phyloP scores from a whole-genome alignment of 2,113 vertebrate genomes.

The Gallinago undulata region DNA sequence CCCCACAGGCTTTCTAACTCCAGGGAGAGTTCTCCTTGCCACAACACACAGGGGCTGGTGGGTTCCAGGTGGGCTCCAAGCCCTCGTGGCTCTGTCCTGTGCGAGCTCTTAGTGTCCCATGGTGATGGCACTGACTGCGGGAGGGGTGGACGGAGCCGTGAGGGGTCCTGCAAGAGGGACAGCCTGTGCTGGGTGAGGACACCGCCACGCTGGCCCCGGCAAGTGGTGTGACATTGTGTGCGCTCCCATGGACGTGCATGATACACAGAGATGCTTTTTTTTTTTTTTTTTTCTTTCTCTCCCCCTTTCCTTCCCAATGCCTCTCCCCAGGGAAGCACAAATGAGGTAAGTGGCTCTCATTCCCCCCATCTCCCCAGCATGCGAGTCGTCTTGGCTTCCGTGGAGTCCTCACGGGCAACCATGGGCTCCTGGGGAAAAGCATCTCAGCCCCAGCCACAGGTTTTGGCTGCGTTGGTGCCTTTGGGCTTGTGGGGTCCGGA shows the following conservation, averaged over 20 bases:
- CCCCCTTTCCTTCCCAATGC: slow-evolving; percentile 45
- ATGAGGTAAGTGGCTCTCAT: slow-evolving; percentile 86
- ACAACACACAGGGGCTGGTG: rapidly evolving
- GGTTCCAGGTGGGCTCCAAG: background rate
- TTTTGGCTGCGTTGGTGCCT: background rate
- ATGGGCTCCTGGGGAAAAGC: background rate
- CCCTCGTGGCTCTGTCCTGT: rapidly evolving
- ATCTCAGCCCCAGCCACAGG: rapidly evolving
- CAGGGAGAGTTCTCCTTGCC: background rate
- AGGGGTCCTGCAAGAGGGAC: background rate
- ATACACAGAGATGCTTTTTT: slow-evolving; percentile 49
- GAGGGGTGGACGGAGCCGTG: background rate
- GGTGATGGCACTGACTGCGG: rapidly evolving
- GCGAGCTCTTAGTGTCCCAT: rapidly evolving
- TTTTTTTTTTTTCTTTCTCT: slow-evolving; percentile 28
- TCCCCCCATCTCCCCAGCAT: background rate
- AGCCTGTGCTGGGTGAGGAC: background rate
- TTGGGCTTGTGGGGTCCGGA: background rate
- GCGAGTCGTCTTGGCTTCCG: rapidly evolving
- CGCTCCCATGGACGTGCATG: background rate
- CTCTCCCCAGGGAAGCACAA: slow-evolving; percentile 92
- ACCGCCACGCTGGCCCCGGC: rapidly evolving
- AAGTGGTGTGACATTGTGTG: background rate
- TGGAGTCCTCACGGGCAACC: background rate
- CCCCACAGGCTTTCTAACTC: background rate